phyloP scores from a whole-genome alignment of 2,113 vertebrate genomes.

The Echinops telfairi region DNA sequence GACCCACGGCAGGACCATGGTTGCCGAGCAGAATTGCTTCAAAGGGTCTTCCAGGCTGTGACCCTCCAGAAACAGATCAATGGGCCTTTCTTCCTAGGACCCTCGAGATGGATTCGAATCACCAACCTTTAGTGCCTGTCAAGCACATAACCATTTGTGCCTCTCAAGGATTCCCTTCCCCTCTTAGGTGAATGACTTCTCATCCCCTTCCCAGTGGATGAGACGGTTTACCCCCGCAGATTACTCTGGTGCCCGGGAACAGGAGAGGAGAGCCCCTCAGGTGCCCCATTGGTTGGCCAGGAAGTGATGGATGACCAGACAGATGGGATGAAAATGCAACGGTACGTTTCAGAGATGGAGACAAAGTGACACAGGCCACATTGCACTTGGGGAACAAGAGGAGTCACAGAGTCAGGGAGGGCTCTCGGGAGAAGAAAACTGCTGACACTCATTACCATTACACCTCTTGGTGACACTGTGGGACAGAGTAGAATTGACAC shows the following conservation, averaged over 20 bases:
- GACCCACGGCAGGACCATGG: neutral
- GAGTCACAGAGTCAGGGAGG: neutral
- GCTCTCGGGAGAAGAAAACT: neutral
- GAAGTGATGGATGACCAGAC: neutral
- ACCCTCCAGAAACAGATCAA: neutral
- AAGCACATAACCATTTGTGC: neutral
- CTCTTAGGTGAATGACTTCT: neutral
- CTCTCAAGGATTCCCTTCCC: neutral
- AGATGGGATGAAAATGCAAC: neutral
- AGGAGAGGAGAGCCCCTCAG: neutral
- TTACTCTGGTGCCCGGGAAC: neutral
- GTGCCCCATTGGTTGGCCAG: neutral
- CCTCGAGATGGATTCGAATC: neutral
- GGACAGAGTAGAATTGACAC: too few species aligned
- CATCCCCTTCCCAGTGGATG: neutral
- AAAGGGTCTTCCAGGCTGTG: neutral
- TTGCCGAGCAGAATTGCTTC: neutral
- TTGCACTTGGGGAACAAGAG: neutral
- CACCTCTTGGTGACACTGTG: neutral
- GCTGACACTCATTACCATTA: neutral
- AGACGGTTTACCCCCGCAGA: neutral
- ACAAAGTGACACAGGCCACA: neutral
- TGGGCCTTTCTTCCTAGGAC: neutral
- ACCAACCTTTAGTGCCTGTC: neutral
- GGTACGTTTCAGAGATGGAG: neutral